Evolutionary conservation across 2,888 invertebrate genomes (phyloP).

Genomic region (Carterocephalus palaemon): DNA sequence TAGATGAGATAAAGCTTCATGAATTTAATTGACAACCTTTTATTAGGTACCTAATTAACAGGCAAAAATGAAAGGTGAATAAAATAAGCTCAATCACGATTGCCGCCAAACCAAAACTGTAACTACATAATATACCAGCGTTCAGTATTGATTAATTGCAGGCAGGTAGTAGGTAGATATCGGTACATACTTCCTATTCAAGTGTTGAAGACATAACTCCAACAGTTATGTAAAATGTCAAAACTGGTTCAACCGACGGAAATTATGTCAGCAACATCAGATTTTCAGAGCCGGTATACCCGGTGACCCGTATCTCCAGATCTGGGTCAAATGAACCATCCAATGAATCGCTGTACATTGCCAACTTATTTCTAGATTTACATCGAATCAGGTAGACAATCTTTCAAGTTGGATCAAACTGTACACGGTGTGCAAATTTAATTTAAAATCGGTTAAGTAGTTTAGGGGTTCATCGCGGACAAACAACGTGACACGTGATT

Average conservation of each 20-base stretch:
- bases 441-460: too few species aligned
- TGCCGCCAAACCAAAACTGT: too few species aligned
- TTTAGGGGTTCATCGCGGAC: too few species aligned
- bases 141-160: conserved; percentile 3
- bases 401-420: too few species aligned
- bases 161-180: too few species aligned
- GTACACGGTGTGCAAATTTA: too few species aligned
- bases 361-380: conserved; percentile 5
- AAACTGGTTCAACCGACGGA: conserved; percentile 45
- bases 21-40: background rate
- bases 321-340: conserved; percentile 67
- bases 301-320: conserved; percentile 63
- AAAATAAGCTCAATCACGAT: too few species aligned
- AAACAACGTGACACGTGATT: too few species aligned
- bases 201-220: conserved; percentile 19
- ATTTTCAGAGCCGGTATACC: conserved; percentile 30
- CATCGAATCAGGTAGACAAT: conserved; percentile 3
- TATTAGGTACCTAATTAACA: background rate
- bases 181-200: conserved; percentile 11
- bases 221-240: conserved; percentile 44
- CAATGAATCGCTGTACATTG: conserved; percentile 11
- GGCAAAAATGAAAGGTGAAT: background rate
- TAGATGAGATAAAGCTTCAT: too few species aligned
- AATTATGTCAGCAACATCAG: conserved; percentile 42
- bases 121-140: too few species aligned